Evolutionary conservation across 2,888 invertebrate species (phyloP).

Genomic region (Synergus laeviventris): DNA sequence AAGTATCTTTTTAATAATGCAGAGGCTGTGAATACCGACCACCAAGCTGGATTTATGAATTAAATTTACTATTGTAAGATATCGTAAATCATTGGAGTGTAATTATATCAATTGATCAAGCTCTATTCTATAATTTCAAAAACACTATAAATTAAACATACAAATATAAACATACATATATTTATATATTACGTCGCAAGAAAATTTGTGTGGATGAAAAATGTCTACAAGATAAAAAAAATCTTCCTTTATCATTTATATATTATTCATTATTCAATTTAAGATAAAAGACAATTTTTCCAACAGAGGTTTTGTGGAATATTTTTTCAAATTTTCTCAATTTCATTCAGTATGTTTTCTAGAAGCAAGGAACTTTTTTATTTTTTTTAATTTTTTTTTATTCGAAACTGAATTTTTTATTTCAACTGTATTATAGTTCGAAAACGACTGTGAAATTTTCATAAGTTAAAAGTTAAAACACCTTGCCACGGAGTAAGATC

Average conservation of each 20-base stretch:
- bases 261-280: background rate
- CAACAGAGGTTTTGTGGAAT: constrained; percentile 16
- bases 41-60: background rate
- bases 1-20: constrained; percentile 26
- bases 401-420: background rate
- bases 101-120: background rate
- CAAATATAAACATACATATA: background rate
- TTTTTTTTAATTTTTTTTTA: background rate
- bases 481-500: constrained; percentile 6
- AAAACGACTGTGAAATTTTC: constrained; percentile 24
- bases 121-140: background rate
- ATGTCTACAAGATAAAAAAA: constrained; percentile 21
- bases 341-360: background rate
- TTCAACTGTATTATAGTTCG: background rate
- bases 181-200: constrained; percentile 12
- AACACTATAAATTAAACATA: background rate
- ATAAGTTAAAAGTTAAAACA: background rate
- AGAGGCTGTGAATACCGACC: constrained; percentile 22
- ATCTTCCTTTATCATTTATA: constrained; percentile 1
- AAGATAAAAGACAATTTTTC: constrained; percentile 3
- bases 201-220: background rate
- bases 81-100: background rate
- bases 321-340: background rate
- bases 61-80: background rate
- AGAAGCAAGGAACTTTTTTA: background rate